These are phyloP conservation scores for Chascanopsetta lugubris DNA, from an alignment of 2,113 vertebrate species.

Conservation along the genomic window DNA sequence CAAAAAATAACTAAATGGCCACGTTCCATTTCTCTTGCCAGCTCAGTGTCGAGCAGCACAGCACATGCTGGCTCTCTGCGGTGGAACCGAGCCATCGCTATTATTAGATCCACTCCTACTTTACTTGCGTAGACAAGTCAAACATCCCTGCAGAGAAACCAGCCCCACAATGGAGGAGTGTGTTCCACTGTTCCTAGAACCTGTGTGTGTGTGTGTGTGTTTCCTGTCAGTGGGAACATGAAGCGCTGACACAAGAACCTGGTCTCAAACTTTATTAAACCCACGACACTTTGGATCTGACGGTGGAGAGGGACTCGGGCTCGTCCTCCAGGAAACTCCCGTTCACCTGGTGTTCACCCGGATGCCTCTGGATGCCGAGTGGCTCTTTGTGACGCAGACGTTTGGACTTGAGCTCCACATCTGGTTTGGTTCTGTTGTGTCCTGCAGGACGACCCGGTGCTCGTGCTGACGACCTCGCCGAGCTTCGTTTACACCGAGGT, in stretches of 20 bases:
- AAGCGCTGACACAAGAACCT: not conserved
- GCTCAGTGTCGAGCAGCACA: too few species aligned
- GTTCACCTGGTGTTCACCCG: not conserved
- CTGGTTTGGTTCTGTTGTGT: not conserved
- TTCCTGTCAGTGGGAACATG: not conserved
- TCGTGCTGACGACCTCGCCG: constrained; percentile 2
- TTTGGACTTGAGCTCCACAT: constrained; percentile 1
- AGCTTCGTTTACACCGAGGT: not conserved
- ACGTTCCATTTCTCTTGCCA: not conserved
- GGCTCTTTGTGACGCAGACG: constrained; percentile 13
- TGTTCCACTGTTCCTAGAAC: too few species aligned
- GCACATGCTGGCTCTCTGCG: too few species aligned
- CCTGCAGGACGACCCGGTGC: not conserved
- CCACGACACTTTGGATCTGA: constrained; percentile 64
- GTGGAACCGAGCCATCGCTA: not conserved
- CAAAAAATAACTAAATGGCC: not conserved
- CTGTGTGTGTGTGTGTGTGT: too few species aligned
- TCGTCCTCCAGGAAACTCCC: not conserved
- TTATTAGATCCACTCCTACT: not conserved
- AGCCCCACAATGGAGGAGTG: not conserved
- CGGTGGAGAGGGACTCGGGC: not conserved
- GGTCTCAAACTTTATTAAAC: constrained; percentile 39
- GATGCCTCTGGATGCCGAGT: not conserved
- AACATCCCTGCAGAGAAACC: not conserved
- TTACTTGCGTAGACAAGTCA: not conserved